Percentiles rank a stretch among this genome's conserved stretches.
Conservation (phyloP, 2,113 vertebrate species). For the Melanostigma gelatinosum region DNA sequence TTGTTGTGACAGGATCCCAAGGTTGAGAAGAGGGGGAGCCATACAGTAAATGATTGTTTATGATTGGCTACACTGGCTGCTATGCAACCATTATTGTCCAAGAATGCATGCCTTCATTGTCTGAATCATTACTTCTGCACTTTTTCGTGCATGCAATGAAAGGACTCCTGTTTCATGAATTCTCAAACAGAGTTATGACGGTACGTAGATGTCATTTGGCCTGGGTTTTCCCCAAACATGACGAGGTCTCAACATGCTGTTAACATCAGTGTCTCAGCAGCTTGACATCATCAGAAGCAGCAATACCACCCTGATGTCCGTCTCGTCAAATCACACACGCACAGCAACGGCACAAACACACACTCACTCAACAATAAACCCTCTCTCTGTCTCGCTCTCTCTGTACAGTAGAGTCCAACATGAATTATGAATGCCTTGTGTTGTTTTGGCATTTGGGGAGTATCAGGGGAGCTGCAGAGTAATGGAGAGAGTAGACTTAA, state of each 20-base stretch:
- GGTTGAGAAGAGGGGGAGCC: constrained; percentile 1
- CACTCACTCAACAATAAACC: constrained; percentile 15
- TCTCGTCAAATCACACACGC: constrained; percentile 13
- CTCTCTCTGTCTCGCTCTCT: constrained; percentile 25
- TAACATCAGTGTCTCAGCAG: constrained; percentile 21
- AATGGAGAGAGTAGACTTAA: constrained; percentile 54
- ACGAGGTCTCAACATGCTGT: neutral
- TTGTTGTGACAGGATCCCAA: constrained; percentile 47
- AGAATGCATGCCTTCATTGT: constrained; percentile 16
- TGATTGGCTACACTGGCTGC: constrained; percentile 23
- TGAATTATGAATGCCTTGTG: constrained; percentile 70
- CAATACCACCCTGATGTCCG: neutral
- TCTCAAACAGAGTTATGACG: neutral
- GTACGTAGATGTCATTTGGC: neutral
- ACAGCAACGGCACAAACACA: constrained; percentile 12
- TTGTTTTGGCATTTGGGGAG: constrained; percentile 62
- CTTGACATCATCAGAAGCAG: constrained; percentile 23
- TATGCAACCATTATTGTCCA: constrained; percentile 28
- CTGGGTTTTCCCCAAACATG: neutral
- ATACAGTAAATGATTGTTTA: constrained; percentile 36
- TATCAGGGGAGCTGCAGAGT: constrained; percentile 60
- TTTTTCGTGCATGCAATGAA: constrained; percentile 1
- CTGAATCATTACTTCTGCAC: constrained; percentile 8
- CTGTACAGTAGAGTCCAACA: constrained; percentile 35
- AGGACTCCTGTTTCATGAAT: constrained; percentile 4